Evolutionary conservation across 2,113 vertebrate species (phyloP).

Genomic region (Tapirus terrestris): DNA sequence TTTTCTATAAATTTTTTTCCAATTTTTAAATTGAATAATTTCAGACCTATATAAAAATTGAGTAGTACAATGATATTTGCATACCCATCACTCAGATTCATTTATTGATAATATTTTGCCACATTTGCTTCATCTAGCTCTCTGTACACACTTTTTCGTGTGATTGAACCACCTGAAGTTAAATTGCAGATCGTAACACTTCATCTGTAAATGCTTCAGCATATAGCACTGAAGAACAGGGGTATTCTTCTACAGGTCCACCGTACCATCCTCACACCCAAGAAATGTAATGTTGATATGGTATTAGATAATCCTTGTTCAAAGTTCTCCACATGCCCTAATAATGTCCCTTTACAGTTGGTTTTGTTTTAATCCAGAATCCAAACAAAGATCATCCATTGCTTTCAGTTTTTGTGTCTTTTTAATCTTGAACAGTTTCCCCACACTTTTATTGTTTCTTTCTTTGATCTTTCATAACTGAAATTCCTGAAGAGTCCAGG

Average conservation of each 20-base stretch:
- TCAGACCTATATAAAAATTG: conserved; percentile 11
- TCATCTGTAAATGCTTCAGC: conserved; percentile 4
- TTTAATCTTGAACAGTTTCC: neutral
- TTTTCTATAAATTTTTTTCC: neutral
- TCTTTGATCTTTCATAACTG: neutral
- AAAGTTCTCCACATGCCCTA: neutral
- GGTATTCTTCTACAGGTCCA: neutral
- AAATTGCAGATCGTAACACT: neutral
- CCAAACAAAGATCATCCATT: neutral
- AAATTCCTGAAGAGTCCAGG: neutral
- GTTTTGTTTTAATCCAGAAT: conserved; percentile 24
- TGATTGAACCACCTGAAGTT: conserved; percentile 31
- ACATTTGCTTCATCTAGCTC: neutral
- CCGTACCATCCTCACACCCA: neutral
- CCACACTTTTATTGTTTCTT: neutral
- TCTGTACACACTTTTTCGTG: neutral
- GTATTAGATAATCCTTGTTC: neutral
- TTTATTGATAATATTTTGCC: neutral
- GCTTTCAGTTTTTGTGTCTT: neutral
- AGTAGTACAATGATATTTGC: neutral
- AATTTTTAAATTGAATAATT: conserved; percentile 52
- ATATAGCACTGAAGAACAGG: neutral
- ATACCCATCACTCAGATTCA: neutral
- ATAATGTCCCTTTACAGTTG: neutral
- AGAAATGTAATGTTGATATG: neutral